Conservation (phyloP, 1,140 invertebrate genomes). For the Drosophila sp. region DNA sequence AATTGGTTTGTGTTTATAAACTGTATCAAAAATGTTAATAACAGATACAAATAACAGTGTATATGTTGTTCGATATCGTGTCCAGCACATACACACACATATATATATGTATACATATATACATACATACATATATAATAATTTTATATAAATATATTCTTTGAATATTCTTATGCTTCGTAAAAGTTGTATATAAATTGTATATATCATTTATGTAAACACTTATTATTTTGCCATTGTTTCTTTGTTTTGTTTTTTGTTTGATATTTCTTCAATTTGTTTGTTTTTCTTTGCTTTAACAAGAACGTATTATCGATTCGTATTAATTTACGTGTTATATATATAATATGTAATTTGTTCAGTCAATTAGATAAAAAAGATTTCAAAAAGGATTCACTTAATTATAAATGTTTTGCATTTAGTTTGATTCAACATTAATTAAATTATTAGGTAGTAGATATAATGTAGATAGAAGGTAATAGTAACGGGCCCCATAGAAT, state of each 20-base stretch:
- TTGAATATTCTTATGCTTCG: slow-evolving; percentile 67
- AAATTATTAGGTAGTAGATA: slow-evolving; percentile 49
- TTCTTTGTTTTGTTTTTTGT: slow-evolving; percentile 22
- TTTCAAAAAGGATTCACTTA: slow-evolving; percentile 78
- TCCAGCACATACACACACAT: slow-evolving; percentile 9
- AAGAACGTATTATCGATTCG: slow-evolving; percentile 75
- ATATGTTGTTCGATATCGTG: slow-evolving; percentile 41
- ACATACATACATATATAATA: slow-evolving; percentile 56
- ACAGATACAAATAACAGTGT: slow-evolving; percentile 70
- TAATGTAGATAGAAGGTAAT: slow-evolving; percentile 39
- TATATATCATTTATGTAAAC: slow-evolving; percentile 62
- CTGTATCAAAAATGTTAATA: slow-evolving; percentile 70
- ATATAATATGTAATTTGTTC: slow-evolving; percentile 77
- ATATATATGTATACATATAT: slow-evolving; percentile 18
- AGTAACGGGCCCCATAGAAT: slow-evolving; percentile 67
- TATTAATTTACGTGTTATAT: slow-evolving; percentile 67
- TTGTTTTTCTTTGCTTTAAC: slow-evolving; percentile 45
- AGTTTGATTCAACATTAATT: slow-evolving; percentile 52
- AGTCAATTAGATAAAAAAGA: slow-evolving; percentile 81
- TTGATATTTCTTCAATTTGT: slow-evolving; percentile 9
- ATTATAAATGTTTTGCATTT: slow-evolving; percentile 51
- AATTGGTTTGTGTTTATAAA: slow-evolving; percentile 52
- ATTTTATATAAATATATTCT: slow-evolving; percentile 68
- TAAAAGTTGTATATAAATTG: slow-evolving; percentile 78
- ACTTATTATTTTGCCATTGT: slow-evolving; percentile 50